These are phyloP conservation scores for Cheilosia vernalis DNA, from an alignment of 2,888 invertebrate genomes.

Conservation along the genomic window DNA sequence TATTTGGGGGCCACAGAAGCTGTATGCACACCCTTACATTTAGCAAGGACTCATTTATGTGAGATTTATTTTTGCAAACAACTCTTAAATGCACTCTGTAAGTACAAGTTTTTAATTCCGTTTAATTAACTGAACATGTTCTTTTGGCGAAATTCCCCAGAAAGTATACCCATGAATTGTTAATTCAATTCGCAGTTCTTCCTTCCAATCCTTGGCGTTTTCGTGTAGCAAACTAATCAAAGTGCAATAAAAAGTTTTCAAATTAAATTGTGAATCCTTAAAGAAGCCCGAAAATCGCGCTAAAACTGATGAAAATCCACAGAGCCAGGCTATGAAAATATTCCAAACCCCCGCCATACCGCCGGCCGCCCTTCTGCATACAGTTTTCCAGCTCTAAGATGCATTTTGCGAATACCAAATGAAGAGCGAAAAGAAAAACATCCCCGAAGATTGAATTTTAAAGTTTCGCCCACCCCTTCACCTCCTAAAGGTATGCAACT, in stretches of 20 bases:
- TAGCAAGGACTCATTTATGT: too few species aligned
- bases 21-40: too few species aligned
- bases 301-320: conserved; percentile 28
- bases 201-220: conserved; percentile 21
- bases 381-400: conserved; percentile 32
- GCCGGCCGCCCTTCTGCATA: conserved; percentile 16
- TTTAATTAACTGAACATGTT: conserved; percentile 23
- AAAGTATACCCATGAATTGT: conserved; percentile 46
- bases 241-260: conserved; percentile 72
- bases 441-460: conserved; percentile 73
- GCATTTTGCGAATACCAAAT: conserved; percentile 70
- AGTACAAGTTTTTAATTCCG: not conserved
- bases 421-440: conserved; percentile 71
- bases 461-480: conserved; percentile 36
- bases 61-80: not conserved
- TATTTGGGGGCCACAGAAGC: too few species aligned
- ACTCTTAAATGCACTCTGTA: not conserved
- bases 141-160: conserved; percentile 21
- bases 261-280: conserved; percentile 68
- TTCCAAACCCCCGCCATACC: conserved; percentile 7
- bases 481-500: conserved; percentile 9
- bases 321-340: not conserved
- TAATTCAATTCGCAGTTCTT: conserved; percentile 48
- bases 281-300: conserved; percentile 63
- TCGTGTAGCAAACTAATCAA: conserved; percentile 63